Percentiles rank a stretch among this genome's conserved stretches.
Evolutionary conservation across 2,113 vertebrate species (phyloP).

Genomic region (Carollia perspicillata): DNA sequence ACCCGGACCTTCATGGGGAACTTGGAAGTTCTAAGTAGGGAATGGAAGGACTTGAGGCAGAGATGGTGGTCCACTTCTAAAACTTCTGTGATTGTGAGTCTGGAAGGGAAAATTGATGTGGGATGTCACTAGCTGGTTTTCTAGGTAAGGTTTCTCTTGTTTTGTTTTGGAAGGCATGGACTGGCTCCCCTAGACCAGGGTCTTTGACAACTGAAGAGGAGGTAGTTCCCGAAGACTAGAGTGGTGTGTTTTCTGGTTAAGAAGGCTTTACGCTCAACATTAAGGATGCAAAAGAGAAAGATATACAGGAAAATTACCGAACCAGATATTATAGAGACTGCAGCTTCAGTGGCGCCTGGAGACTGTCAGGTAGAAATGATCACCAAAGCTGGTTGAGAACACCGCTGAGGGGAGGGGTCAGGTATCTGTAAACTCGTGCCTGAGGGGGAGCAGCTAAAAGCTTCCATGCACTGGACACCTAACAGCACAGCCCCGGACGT

Average conservation of each 20-base stretch:
- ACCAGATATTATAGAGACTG: background rate
- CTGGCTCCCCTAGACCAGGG: background rate
- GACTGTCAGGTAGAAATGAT: background rate
- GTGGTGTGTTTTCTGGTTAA: background rate
- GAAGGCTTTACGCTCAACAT: background rate
- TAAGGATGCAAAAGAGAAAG: background rate
- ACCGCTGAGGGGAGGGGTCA: background rate
- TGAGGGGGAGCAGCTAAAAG: background rate
- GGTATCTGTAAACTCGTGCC: background rate
- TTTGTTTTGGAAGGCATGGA: background rate
- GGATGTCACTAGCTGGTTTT: background rate
- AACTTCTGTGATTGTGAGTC: background rate
- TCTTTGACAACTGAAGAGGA: background rate
- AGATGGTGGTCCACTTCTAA: background rate
- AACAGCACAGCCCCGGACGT: background rate
- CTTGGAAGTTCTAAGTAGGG: background rate
- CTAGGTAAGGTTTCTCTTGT: background rate
- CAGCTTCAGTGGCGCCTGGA: background rate
- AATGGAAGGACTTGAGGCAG: background rate
- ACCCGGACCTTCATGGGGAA: background rate
- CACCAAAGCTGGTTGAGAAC: background rate
- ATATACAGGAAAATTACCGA: background rate
- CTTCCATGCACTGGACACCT: background rate
- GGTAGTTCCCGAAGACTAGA: background rate
- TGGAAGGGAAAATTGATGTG: background rate